Evolutionary conservation across 2,888 invertebrate genomes (phyloP).

Genomic region (Melipona bicolor): DNA sequence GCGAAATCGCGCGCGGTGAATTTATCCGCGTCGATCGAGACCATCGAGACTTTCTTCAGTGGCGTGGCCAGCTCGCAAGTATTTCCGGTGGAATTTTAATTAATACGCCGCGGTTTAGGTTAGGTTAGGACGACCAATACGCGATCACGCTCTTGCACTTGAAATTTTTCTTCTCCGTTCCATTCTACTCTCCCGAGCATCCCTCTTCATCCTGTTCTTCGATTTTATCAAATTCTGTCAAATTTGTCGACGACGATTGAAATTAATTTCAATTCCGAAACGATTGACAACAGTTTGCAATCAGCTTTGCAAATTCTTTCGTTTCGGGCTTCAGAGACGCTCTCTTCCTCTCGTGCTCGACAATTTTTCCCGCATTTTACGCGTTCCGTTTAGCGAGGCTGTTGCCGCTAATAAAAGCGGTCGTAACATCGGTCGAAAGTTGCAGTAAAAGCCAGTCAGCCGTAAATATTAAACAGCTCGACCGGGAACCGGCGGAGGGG

Average conservation of each 20-base stretch:
- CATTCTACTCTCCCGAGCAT: too few species aligned
- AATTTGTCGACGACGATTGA: too few species aligned
- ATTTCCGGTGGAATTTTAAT: slow-evolving; percentile 78
- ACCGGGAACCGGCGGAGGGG: too few species aligned
- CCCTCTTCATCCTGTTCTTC: too few species aligned
- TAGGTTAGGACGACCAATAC: background rate
- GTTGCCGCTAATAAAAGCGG: background rate
- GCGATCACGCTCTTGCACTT: background rate
- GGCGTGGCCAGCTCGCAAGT: slow-evolving; percentile 53
- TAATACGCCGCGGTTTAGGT: slow-evolving; percentile 70
- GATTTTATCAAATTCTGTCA: too few species aligned
- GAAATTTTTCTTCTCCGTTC: background rate
- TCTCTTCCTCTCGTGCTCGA: too few species aligned
- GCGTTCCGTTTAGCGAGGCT: background rate
- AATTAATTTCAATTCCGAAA: too few species aligned
- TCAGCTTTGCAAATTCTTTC: too few species aligned
- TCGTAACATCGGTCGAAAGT: background rate
- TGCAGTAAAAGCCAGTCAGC: slow-evolving; percentile 2
- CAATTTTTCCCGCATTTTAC: too few species aligned
- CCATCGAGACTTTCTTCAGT: background rate
- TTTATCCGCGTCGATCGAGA: slow-evolving; percentile 16
- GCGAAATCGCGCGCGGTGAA: slow-evolving; percentile 22
- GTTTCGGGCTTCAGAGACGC: too few species aligned
- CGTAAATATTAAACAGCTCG: slow-evolving; percentile 16
- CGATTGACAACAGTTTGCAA: too few species aligned